These are phyloP conservation scores for Macroglossus sobrinus DNA, from an alignment of 2,113 vertebrate genomes.

Conservation along the genomic window DNA sequence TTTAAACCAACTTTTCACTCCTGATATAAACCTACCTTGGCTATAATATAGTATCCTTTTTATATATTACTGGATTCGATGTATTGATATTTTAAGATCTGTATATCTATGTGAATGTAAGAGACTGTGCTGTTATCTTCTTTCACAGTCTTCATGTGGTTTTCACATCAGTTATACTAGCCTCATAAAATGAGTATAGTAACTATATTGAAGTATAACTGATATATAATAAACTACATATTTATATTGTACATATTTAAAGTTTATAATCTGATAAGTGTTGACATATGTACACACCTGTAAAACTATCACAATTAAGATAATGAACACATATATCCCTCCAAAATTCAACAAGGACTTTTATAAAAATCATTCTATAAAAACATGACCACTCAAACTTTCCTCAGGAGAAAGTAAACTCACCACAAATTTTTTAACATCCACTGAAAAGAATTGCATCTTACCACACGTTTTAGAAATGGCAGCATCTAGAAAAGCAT, in stretches of 20 bases:
- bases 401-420: background rate
- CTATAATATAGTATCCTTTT: background rate
- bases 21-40: background rate
- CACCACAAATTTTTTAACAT: background rate
- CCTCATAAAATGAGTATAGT: background rate
- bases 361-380: background rate
- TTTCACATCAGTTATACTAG: background rate
- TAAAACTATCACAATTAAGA: background rate
- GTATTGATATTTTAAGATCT: background rate
- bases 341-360: background rate
- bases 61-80: background rate
- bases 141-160: background rate
- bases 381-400: background rate
- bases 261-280: background rate
- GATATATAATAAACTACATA: background rate
- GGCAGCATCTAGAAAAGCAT: background rate
- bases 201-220: background rate
- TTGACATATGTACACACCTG: background rate
- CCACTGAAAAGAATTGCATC: background rate
- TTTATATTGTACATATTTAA: background rate
- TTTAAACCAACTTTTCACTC: background rate
- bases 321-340: background rate
- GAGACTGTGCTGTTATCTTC: background rate
- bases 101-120: background rate
- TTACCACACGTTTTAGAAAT: background rate